Evolutionary conservation across 37 sponge, comb jelly and placozoan genomes (phyloP).

Genomic region (Sycon ciliatum): DNA sequence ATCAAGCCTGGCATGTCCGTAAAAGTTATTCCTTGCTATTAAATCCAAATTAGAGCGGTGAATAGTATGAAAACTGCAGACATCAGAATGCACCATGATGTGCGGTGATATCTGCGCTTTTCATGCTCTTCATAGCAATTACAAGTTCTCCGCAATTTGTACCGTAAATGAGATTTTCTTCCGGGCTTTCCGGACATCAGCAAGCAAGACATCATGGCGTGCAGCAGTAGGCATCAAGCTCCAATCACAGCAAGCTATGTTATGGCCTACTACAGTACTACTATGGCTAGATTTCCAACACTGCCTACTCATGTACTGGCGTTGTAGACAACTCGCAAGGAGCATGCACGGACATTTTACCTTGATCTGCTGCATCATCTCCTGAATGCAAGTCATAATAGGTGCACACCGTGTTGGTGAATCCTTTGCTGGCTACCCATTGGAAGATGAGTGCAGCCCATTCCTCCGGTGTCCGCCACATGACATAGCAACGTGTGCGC

Average conservation of each 20-base stretch:
- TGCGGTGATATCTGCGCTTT: too few species aligned
- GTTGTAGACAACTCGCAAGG: too few species aligned
- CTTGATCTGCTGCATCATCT: conserved; percentile 64
- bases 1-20: too few species aligned
- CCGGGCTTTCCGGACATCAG: too few species aligned
- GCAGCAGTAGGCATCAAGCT: neutral
- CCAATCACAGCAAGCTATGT: neutral
- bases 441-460: conserved; percentile 86
- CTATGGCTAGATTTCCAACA: neutral
- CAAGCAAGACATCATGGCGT: too few species aligned
- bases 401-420: conserved; percentile 85
- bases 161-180: too few species aligned
- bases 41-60: too few species aligned
- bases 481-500: conserved; percentile 64
- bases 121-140: neutral
- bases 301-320: neutral
- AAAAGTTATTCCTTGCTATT: too few species aligned
- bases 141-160: too few species aligned
- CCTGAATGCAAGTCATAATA: conserved; percentile 93
- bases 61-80: too few species aligned
- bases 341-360: conserved; percentile 12
- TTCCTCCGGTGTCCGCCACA: conserved; percentile 92
- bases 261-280: neutral
- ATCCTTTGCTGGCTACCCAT: conserved; percentile 80
- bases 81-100: too few species aligned